Evolutionary conservation across 2,888 invertebrate genomes (phyloP).

Genomic region (Cosmia trapezina): DNA sequence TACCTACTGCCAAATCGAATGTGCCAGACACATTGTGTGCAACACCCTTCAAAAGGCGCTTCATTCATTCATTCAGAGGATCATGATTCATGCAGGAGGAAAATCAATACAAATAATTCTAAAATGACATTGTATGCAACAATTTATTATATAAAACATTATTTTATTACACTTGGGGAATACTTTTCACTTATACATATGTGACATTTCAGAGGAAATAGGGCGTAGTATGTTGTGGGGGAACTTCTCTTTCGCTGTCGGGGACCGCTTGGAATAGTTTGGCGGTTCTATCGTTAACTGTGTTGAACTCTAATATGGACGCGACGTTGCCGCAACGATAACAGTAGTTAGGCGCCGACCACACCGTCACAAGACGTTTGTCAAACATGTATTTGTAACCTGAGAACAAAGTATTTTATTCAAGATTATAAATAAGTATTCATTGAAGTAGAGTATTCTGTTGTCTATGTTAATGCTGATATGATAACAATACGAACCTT

Average conservation of each 20-base stretch:
- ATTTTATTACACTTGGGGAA: conserved; percentile 75
- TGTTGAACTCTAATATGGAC: conserved; percentile 97
- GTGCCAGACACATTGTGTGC: not conserved
- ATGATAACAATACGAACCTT: conserved; percentile 92
- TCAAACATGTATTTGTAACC: conserved; percentile 99
- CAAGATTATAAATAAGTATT: not conserved
- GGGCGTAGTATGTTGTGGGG: conserved; percentile 97
- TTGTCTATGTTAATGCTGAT: not conserved
- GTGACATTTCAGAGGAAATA: conserved; percentile 95
- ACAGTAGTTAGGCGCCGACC: conserved; percentile 99
- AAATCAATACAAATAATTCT: conserved; percentile 8
- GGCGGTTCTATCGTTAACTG: conserved; percentile 93
- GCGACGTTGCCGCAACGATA: conserved; percentile 99
- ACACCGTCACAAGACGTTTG: conserved; percentile 98
- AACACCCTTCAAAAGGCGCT: not conserved
- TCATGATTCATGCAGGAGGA: not conserved
- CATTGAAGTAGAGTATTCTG: not conserved
- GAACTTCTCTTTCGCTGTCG: conserved; percentile 97
- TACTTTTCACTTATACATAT: conserved; percentile 74
- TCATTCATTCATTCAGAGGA: not conserved
- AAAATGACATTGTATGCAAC: conserved; percentile 72
- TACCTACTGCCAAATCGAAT: not conserved
- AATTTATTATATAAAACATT: conserved; percentile 83
- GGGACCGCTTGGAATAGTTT: conserved; percentile 99
- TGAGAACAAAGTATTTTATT: conserved; percentile 79